Percentiles rank a stretch among this genome's conserved stretches.
Conservation (phyloP, 2,888 invertebrate genomes). For the Hirtodrosophila histrioides region DNA sequence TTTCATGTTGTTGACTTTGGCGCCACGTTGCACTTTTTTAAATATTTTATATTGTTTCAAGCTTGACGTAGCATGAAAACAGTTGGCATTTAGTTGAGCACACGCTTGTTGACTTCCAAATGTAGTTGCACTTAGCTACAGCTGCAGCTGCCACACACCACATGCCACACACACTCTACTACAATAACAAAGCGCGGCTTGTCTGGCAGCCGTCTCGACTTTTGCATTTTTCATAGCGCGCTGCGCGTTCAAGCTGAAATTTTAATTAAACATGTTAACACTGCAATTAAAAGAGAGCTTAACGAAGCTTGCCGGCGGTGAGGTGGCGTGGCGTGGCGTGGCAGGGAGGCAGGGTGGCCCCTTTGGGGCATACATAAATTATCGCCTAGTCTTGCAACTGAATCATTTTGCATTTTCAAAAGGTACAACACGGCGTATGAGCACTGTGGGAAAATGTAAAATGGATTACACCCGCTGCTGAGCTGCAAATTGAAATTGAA, state of each 20-base stretch:
- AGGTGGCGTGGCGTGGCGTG: background rate
- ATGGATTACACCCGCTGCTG: background rate
- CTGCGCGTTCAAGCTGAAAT: constrained; percentile 68
- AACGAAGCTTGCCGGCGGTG: constrained; percentile 12
- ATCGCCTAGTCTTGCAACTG: constrained; percentile 10
- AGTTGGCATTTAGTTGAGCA: constrained; percentile 47
- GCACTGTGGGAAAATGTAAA: constrained; percentile 28
- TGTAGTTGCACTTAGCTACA: constrained; percentile 31
- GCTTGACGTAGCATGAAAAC: constrained; percentile 77
- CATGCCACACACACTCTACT: constrained; percentile 17
- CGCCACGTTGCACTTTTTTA: constrained; percentile 21
- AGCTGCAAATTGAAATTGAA: constrained; percentile 30
- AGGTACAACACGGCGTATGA: constrained; percentile 42
- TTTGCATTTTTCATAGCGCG: constrained; percentile 51
- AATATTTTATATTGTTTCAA: constrained; percentile 37
- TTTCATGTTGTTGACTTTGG: constrained; percentile 61
- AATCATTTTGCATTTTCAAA: constrained; percentile 11
- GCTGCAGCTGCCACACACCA: constrained; percentile 1
- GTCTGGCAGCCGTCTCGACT: constrained; percentile 67
- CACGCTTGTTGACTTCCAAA: constrained; percentile 46
- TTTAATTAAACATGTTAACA: constrained; percentile 78
- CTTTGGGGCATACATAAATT: constrained; percentile 9
- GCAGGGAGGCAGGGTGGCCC: background rate
- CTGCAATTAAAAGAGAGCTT: constrained; percentile 67
- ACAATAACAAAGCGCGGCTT: constrained; percentile 33